phyloP scores from a whole-genome alignment of 2,888 invertebrate genomes.

The Dynastes hyllus region DNA sequence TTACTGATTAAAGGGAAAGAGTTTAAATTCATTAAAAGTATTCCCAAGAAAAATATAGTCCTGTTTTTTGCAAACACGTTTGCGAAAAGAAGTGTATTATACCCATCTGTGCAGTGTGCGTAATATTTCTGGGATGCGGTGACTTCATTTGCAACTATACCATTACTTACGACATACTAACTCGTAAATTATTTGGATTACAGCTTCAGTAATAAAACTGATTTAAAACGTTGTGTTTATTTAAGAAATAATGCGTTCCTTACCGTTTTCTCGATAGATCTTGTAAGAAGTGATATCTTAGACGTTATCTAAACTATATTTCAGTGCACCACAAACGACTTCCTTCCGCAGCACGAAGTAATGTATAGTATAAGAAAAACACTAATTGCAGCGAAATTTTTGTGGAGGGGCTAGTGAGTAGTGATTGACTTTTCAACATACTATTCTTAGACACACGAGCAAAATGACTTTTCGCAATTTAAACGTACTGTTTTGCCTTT shows the following conservation, averaged over 20 bases:
- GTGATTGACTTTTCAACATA: conserved; percentile 8
- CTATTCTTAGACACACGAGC: conserved; percentile 33
- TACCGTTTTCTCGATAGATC: not conserved
- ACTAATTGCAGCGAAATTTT: conserved; percentile 19
- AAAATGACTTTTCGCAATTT: conserved; percentile 36
- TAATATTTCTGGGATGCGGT: not conserved
- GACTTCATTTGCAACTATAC: not conserved
- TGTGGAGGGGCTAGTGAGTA: conserved; percentile 26
- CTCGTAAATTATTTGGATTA: not conserved
- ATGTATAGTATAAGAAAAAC: conserved; percentile 2
- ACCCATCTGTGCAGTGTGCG: no score
- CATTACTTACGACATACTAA: not conserved
- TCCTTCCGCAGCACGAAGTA: conserved; percentile 13
- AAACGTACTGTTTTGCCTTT: conserved; percentile 6
- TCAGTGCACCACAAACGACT: conserved; percentile 41
- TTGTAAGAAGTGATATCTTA: conserved; percentile 7
- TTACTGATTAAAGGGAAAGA: no score
- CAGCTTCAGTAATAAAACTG: not conserved
- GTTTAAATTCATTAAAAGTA: no score
- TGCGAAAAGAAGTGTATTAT: no score
- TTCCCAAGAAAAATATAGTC: no score
- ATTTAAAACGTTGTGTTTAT: not conserved
- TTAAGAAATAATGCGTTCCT: not conserved
- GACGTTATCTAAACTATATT: conserved; percentile 16
- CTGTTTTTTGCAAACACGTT: no score